Evolutionary conservation across 2,797 vertebrate genomes (phyloP).

Genomic region (Australoheros facetus): DNA sequence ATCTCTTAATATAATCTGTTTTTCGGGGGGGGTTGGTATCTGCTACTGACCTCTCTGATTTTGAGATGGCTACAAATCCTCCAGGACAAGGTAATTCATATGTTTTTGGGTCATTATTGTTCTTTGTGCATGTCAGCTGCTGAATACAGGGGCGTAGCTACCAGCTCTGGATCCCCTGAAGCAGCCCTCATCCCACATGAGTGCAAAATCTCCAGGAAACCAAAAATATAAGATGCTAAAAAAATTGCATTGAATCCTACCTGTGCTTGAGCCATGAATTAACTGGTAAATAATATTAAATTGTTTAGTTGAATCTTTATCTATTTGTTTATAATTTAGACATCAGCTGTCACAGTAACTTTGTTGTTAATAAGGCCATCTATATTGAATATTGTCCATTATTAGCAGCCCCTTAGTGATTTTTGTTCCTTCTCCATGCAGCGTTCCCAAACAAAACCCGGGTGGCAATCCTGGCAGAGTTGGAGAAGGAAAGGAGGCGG

Average conservation of each 20-base stretch:
- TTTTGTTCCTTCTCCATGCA: constrained; percentile 46
- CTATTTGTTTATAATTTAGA: neutral
- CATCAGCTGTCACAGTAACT: neutral
- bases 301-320: neutral
- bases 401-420: neutral
- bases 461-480: constrained; percentile 94
- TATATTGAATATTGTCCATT: neutral
- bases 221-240: neutral
- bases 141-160: constrained; percentile 15
- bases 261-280: neutral
- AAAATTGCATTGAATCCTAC: neutral
- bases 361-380: neutral
- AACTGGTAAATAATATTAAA: neutral
- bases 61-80: constrained; percentile 87
- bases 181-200: neutral
- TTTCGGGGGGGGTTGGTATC: neutral
- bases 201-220: neutral
- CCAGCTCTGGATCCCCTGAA: neutral
- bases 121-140: neutral
- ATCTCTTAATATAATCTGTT: neutral
- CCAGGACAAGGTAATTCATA: constrained; percentile 85
- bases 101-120: neutral
- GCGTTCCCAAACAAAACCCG: constrained; percentile 94
- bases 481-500: constrained; percentile 95
- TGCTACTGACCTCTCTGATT: constrained; percentile 14